Conservation (phyloP, 2,888 invertebrate species). For the Deilephila elpenor region DNA sequence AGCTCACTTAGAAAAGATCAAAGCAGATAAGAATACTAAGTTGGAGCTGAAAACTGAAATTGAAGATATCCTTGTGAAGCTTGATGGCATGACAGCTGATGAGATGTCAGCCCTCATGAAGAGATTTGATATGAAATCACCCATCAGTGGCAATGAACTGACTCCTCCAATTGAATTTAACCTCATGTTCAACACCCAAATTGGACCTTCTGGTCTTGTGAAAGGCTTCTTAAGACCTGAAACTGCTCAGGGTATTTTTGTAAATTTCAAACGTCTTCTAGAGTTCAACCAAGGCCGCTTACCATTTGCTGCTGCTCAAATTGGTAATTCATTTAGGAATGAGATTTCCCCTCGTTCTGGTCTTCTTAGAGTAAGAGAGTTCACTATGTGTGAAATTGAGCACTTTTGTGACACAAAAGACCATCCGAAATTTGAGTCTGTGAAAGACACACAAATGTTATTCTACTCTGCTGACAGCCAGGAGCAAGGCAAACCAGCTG, state of each 20-base stretch:
- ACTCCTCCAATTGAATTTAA: slow-evolving; percentile 99
- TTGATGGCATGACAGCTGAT: slow-evolving; percentile 96
- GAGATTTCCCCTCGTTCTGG: slow-evolving; percentile 99
- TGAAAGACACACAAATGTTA: slow-evolving; percentile 90
- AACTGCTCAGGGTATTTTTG: slow-evolving; percentile 99
- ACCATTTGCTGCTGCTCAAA: slow-evolving; percentile 99
- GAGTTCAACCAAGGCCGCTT: slow-evolving; percentile 98
- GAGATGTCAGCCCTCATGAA: slow-evolving; percentile 94
- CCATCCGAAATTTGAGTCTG: slow-evolving; percentile 94
- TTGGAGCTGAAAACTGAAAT: slow-evolving; percentile 89
- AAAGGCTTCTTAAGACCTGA: slow-evolving; percentile 99
- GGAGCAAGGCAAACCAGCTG: slow-evolving; percentile 97
- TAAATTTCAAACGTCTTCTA: slow-evolving; percentile 98
- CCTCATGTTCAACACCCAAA: slow-evolving; percentile 99
- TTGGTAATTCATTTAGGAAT: slow-evolving; percentile 99
- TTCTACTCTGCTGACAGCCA: slow-evolving; percentile 98
- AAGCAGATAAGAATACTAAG: slow-evolving; percentile 92
- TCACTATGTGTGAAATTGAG: slow-evolving; percentile 99
- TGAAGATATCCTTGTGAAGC: slow-evolving; percentile 90
- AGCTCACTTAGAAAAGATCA: slow-evolving; percentile 94
- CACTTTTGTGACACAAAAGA: slow-evolving; percentile 99
- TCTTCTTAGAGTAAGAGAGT: slow-evolving; percentile 97
- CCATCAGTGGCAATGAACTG: slow-evolving; percentile 96
- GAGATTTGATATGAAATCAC: slow-evolving; percentile 97
- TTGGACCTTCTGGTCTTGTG: slow-evolving; percentile 97